Evolutionary conservation across 2,797 vertebrate species (phyloP), one percentile per base, ranked within the genome.

Genomic region (Anolis apletophallus): DNA sequence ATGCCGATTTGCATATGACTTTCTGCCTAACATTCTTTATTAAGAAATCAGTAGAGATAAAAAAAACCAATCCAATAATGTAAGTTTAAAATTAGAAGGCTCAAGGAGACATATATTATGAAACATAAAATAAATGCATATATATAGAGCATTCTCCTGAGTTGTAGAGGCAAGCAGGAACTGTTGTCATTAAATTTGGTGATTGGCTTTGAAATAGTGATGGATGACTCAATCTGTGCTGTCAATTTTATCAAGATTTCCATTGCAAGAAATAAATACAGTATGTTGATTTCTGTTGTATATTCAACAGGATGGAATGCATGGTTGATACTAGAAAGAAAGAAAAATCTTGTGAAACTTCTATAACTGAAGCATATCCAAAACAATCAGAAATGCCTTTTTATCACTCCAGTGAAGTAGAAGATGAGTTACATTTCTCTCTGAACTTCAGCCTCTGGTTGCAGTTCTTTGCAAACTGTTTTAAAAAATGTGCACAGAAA

Each of bases 291-390:
- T 87, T 90, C 81, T 87, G 11, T 83, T 88, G 89, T 82, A 86
- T 84, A 16, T 57, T 91, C 85, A 89, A 88, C 13, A 69, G 80
- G 69, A 88, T 67, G 55, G 75, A 81, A 78, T 34, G 16, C 5
- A 46, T 14, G 46, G 75, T 9, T 75, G 64, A 21, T 55, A 71
- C 46, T 68, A 88, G 46, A 86, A 83, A 90, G 81, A 34, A 34
- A 34, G 19, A 80, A 89, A 69, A 5, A 23, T 85, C 12, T 87
- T 90, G 61, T 91, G 88, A 90, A 91, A 89, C 13, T 7, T 84
- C 61, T 75, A 88, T 76, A 91, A 87, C 3, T 54, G 87, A 89
- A 88, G 75, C 76, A 88, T 85, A 93, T 76, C 61, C 84, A 89
- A 92, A 88, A 78, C 67, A 32, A 67, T 74, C 36, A 79, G 75